Base-by-base conservation (phyloP, 2,888 invertebrate species). In the Neoaliturus tenellus region DNA sequence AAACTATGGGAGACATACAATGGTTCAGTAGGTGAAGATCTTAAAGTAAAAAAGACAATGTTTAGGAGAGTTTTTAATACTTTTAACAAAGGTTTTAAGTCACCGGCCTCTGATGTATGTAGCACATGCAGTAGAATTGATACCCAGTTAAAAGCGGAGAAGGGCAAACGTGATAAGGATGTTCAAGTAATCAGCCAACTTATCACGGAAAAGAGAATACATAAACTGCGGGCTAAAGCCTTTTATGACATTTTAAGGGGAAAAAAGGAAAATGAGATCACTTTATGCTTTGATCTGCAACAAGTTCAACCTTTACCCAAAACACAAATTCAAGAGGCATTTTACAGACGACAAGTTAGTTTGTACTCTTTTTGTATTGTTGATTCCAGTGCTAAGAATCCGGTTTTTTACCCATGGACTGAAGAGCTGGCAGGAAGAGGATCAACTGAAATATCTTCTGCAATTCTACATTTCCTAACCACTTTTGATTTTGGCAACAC, bases 261-360 rank as follows among this genome's bases (percentile, higher is more conserved):
- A 23, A 20, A 75, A 17, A 28, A 44, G 23, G 20, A 17, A 35
- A 58, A 17, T 17, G 39, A 31, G 69, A 23, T 51, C 48, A 28
- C 39, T 28, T 33, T 33, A 14, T 71, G 82, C 28, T 82, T 82
- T 71, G 82, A 82, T 44, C 71, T 82, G 8, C 82, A 82, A 33
- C 82, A 82, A 33, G 67, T 83, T 31, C 78, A 83, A 23, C 67
- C 44, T 10, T 39, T 83, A n/a, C 83, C 83, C 10, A 83, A 83
- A 31, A 17, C 44, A 6, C 62, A 55, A 28, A 80, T 83, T 12
- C 83, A 75, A 35, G 73, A 75, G 39, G 75, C 62, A 8, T 83
- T 35, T 58, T 83, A 83, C 48, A n/a, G 73, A 12, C 39, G 83
- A 10, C 75, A 82, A 39, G 20, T 82, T 12, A 39, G 41, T 23